phyloP scores from a whole-genome alignment of 2,113 vertebrate species.

The Geococcyx californianus region DNA sequence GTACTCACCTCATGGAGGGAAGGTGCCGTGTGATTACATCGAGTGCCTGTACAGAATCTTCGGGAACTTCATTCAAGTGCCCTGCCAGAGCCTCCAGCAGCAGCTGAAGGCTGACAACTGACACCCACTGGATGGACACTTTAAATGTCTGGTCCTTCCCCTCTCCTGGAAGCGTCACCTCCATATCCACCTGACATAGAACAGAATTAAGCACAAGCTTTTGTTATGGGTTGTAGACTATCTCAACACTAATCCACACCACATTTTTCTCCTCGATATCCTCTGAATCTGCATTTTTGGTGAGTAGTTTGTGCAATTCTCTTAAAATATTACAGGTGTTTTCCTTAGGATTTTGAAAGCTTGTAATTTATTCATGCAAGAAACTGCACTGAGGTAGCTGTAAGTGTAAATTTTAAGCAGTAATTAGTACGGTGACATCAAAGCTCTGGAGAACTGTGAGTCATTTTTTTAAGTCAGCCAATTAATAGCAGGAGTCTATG shows the following conservation, averaged over 20 bases:
- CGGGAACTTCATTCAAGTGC: slow-evolving; percentile 95
- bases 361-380: not conserved
- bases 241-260: not conserved
- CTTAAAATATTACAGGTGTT: not conserved
- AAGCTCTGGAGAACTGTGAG: not conserved
- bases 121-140: slow-evolving; percentile 98
- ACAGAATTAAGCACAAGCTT: not conserved
- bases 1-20: slow-evolving; percentile 93
- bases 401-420: slow-evolving; percentile 2
- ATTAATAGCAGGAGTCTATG: not conserved
- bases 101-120: slow-evolving; percentile 96
- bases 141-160: slow-evolving; percentile 99
- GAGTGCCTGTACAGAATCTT: slow-evolving; percentile 96
- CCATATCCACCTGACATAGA: slow-evolving; percentile 90
- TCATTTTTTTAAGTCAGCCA: not conserved
- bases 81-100: slow-evolving; percentile 95
- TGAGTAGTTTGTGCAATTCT: not conserved
- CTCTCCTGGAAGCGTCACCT: slow-evolving; percentile 96
- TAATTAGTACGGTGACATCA: not conserved
- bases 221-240: not conserved
- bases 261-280: not conserved
- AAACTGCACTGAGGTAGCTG: not conserved
- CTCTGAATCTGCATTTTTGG: not conserved
- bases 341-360: slow-evolving; percentile 1
- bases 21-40: slow-evolving; percentile 98